phyloP scores from a whole-genome alignment of 2,113 vertebrate genomes.

The Himantopus leucocephalus region DNA sequence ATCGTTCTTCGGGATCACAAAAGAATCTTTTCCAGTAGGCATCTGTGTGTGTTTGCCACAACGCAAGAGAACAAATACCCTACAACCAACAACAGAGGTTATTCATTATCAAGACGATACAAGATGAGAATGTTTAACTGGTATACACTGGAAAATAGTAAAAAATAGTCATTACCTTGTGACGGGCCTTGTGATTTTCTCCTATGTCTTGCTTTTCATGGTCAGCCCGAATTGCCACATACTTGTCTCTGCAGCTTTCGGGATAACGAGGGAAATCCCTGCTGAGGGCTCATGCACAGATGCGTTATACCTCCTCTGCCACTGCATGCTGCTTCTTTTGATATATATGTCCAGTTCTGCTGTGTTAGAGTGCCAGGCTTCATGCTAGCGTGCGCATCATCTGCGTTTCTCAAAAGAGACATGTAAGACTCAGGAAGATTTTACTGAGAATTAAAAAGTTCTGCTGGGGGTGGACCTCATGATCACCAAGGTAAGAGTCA shows the following conservation, averaged over 20 bases:
- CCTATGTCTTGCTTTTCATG: not conserved
- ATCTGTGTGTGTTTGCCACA: not conserved
- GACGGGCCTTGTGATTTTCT: not conserved
- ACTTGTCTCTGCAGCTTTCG: not conserved
- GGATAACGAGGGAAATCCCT: not conserved
- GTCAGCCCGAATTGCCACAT: not conserved
- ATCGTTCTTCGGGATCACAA: not conserved
- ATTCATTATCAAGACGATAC: not conserved
- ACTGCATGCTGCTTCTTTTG: not conserved
- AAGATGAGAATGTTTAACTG: not conserved
- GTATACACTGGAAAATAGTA: not conserved
- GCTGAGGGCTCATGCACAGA: not conserved
- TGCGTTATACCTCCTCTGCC: not conserved
- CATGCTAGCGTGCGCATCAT: too few species aligned
- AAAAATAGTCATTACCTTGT: not conserved
- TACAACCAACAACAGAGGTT: not conserved
- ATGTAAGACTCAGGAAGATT: not conserved
- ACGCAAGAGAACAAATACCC: not conserved
- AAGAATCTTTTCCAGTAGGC: not conserved
- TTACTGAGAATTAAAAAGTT: not conserved
- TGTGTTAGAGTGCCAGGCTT: not conserved
- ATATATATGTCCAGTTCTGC: not conserved
- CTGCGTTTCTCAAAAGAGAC: not conserved
- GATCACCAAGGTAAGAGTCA: not conserved
- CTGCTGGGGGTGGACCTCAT: not conserved